Conservation (phyloP, 2,113 vertebrate genomes). For the Lontra canadensis region DNA sequence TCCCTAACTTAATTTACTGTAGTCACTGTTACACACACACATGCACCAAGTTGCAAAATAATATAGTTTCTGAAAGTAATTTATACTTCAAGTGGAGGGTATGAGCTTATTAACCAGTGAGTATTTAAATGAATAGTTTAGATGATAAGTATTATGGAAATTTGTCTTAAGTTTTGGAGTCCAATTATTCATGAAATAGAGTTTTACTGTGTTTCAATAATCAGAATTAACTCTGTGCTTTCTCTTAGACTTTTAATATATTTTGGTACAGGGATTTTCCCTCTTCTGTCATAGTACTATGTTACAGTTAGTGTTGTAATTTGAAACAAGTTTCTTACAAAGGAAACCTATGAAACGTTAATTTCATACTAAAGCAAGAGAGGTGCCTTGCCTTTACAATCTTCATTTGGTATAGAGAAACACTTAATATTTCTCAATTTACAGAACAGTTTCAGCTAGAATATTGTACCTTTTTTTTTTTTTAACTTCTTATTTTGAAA, state of each 20-base stretch:
- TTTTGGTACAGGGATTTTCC: neutral
- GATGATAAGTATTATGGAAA: neutral
- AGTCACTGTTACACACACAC: neutral
- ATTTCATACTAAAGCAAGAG: neutral
- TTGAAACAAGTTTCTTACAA: neutral
- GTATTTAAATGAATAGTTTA: neutral
- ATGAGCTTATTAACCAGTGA: neutral
- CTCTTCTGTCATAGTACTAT: neutral
- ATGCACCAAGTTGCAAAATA: neutral
- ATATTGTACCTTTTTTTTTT: neutral
- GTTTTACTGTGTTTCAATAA: neutral
- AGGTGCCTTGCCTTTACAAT: neutral
- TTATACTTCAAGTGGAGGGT: neutral
- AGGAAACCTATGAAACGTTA: neutral
- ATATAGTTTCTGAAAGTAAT: neutral
- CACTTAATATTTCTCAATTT: neutral
- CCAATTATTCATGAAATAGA: neutral
- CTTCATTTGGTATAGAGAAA: neutral
- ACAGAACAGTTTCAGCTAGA: neutral
- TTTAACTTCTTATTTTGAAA: neutral
- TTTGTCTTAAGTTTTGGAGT: neutral
- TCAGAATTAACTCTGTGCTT: neutral
- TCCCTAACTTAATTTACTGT: neutral
- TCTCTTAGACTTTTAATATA: neutral
- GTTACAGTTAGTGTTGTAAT: neutral